Evolutionary conservation across 1,140 invertebrate species (phyloP).

Genomic region (Linepithema humile): DNA sequence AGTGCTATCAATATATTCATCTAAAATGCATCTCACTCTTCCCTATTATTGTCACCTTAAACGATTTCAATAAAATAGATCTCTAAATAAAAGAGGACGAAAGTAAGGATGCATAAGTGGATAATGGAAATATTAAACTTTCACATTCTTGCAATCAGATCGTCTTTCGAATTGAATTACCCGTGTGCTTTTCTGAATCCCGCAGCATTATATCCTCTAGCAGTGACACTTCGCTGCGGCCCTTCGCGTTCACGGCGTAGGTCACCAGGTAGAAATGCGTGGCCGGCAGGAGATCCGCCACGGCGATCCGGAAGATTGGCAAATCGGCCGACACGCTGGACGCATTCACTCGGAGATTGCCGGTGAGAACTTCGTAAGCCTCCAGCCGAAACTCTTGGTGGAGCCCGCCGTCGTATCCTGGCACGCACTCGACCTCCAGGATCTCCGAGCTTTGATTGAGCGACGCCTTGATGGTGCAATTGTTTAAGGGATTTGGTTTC

Average conservation of each 20-base stretch:
- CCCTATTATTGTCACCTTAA: background rate
- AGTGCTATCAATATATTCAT: background rate
- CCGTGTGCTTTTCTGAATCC: conserved; percentile 93
- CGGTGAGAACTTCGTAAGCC: conserved; percentile 90
- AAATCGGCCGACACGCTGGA: conserved; percentile 84
- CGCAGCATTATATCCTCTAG: conserved; percentile 94
- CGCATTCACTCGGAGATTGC: conserved; percentile 89
- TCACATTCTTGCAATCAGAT: background rate
- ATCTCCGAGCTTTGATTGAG: conserved; percentile 89
- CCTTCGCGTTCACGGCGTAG: conserved; percentile 95
- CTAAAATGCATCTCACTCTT: background rate
- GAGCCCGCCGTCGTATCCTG: conserved; percentile 93
- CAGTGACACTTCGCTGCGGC: conserved; percentile 91
- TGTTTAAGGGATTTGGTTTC: conserved; percentile 91
- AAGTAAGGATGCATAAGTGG: too few relatives aligned
- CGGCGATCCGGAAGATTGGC: conserved; percentile 89
- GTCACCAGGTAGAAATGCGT: conserved; percentile 88
- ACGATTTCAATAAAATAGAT: background rate
- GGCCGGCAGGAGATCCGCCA: conserved; percentile 87
- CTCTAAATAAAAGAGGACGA: background rate
- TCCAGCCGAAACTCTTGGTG: conserved; percentile 93
- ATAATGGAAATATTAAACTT: background rate
- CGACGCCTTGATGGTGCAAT: conserved; percentile 91
- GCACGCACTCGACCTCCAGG: conserved; percentile 90
- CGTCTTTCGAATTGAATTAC: conserved; percentile 81